Percentiles rank a stretch among this genome's conserved stretches.
phyloP scores from a whole-genome alignment of 2,797 vertebrate species.

The Sylvilagus floridanus region DNA sequence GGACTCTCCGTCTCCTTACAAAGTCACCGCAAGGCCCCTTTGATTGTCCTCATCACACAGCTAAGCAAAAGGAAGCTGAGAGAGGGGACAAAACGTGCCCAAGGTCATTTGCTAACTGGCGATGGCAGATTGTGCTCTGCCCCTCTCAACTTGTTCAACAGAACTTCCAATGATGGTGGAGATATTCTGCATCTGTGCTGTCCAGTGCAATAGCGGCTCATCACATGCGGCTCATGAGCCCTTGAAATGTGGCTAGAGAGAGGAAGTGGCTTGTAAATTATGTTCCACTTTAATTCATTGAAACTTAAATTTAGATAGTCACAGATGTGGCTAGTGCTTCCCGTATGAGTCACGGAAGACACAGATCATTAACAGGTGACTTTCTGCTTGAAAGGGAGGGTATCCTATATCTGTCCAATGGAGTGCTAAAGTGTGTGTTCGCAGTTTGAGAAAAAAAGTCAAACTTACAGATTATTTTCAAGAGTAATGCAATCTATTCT shows the following conservation, averaged over 20 bases:
- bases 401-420: background rate
- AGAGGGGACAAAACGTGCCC: background rate
- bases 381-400: slow-evolving; percentile 2
- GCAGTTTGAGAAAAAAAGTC: slow-evolving; percentile 7
- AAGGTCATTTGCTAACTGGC: background rate
- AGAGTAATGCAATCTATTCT: background rate
- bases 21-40: background rate
- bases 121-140: background rate
- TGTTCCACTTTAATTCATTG: slow-evolving; percentile 45
- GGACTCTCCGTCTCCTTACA: background rate
- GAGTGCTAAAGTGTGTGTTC: background rate
- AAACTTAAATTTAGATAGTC: background rate
- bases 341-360: background rate
- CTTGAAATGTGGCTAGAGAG: background rate
- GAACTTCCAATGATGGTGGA: slow-evolving; percentile 30
- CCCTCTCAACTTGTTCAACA: background rate
- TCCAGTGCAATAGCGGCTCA: background rate
- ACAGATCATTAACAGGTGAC: background rate
- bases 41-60: background rate
- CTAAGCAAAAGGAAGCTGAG: background rate
- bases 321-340: background rate
- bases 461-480: background rate
- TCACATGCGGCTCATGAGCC: background rate
- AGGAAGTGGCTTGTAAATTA: slow-evolving; percentile 40
- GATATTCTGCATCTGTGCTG: background rate